Evolutionary conservation across 2,888 invertebrate genomes (phyloP).

Genomic region (Apodemia zela): DNA sequence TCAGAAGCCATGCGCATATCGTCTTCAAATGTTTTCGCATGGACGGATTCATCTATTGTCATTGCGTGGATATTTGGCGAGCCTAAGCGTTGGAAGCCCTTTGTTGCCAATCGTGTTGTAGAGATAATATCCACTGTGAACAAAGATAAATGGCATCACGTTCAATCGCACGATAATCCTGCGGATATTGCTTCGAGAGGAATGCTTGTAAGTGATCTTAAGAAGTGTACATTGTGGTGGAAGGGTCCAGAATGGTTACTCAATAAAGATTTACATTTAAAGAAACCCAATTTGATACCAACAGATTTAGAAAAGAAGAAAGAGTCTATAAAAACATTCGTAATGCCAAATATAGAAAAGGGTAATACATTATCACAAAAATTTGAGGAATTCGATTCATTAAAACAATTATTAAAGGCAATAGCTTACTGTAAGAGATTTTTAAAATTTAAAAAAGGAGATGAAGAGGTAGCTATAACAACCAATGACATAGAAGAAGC

Average conservation of each 20-base stretch:
- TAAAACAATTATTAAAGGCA: constrained; percentile 19
- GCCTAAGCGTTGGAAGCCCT: constrained; percentile 33
- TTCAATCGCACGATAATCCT: constrained; percentile 31
- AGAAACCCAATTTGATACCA: neutral
- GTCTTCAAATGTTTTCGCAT: constrained; percentile 22
- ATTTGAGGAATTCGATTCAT: constrained; percentile 17
- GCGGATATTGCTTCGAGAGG: constrained; percentile 34
- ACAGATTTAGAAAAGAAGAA: constrained; percentile 2
- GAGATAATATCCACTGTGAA: constrained; percentile 28
- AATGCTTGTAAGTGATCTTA: constrained; percentile 25
- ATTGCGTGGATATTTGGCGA: constrained; percentile 30
- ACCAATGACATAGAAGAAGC: constrained; percentile 29
- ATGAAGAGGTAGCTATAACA: constrained; percentile 21
- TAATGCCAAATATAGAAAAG: constrained; percentile 14
- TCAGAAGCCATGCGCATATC: constrained; percentile 25
- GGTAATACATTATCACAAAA: neutral
- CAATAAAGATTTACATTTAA: constrained; percentile 21
- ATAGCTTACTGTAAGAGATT: constrained; percentile 20
- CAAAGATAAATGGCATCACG: constrained; percentile 30
- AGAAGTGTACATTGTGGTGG: constrained; percentile 29
- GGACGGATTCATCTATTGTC: constrained; percentile 25
- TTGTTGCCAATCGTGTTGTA: constrained; percentile 30
- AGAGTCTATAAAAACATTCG: constrained; percentile 11
- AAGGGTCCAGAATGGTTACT: constrained; percentile 31
- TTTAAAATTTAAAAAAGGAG: constrained; percentile 12